Evolutionary conservation across 2,888 invertebrate species (phyloP).

Genomic region (Heliconius aoede): DNA sequence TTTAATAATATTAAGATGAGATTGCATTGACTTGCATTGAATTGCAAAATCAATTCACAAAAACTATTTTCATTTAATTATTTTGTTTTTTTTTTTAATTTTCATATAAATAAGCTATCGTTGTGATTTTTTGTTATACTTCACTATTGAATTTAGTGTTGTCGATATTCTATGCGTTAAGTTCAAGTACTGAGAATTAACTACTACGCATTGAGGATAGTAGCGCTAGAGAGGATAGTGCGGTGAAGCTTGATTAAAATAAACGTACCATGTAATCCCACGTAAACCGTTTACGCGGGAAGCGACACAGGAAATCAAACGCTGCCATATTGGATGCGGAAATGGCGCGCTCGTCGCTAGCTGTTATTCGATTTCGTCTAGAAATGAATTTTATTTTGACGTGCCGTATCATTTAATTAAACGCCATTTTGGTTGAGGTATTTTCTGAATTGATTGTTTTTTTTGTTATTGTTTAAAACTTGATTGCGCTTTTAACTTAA

Average conservation of each 20-base stretch:
- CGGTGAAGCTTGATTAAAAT: slow-evolving; percentile 56
- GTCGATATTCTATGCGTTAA: neutral
- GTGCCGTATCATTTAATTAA: slow-evolving; percentile 46
- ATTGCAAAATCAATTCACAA: too few species aligned
- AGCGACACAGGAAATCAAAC: slow-evolving; percentile 78
- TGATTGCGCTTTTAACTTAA: neutral
- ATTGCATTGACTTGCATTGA: too few species aligned
- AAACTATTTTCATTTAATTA: neutral
- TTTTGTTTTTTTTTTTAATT: neutral
- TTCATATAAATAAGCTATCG: too few species aligned
- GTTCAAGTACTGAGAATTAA: neutral
- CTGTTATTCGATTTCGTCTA: slow-evolving; percentile 54
- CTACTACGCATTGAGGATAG: slow-evolving; percentile 14
- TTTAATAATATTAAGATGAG: neutral
- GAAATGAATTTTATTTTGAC: slow-evolving; percentile 48
- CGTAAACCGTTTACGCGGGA: slow-evolving; percentile 72
- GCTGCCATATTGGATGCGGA: slow-evolving; percentile 80
- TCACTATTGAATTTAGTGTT: too few species aligned
- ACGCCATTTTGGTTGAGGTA: slow-evolving; percentile 43
- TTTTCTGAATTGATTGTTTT: slow-evolving; percentile 24
- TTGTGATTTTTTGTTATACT: too few species aligned
- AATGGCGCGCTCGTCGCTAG: slow-evolving; percentile 64
- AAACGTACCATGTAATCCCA: slow-evolving; percentile 72
- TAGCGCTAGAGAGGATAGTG: neutral
- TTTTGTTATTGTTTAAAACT: neutral